Percentiles rank a stretch among this genome's conserved stretches.
Evolutionary conservation across 2,113 vertebrate genomes (phyloP).

Genomic region (Mobula birostris): DNA sequence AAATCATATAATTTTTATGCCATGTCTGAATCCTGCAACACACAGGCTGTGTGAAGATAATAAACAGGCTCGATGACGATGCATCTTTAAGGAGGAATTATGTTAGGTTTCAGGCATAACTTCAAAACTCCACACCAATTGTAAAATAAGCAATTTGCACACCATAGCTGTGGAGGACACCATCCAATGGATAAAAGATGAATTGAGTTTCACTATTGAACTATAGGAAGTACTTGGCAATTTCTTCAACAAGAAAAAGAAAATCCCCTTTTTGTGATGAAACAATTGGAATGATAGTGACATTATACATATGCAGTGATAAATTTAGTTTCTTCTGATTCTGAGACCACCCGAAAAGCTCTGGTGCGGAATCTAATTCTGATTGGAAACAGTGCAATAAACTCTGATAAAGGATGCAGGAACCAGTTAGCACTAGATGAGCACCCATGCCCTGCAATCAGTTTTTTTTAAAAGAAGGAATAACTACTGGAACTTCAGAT

Average conservation of each 20-base stretch:
- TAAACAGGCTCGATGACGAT: neutral
- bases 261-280: neutral
- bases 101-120: neutral
- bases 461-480: neutral
- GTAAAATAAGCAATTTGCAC: neutral
- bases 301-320: neutral
- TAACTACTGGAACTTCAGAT: neutral
- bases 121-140: neutral
- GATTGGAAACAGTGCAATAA: neutral
- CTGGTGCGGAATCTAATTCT: neutral
- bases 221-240: neutral
- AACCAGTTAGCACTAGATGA: neutral
- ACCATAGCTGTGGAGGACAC: neutral
- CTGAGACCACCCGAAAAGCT: neutral
- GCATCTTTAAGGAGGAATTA: neutral
- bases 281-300: neutral
- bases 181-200: neutral
- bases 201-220: neutral
- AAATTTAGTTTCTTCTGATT: neutral
- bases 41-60: neutral
- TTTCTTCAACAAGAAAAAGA: neutral
- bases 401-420: neutral
- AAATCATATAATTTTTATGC: no score
- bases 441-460: neutral
- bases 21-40: no score